These are phyloP conservation scores for Antechinus stuartii DNA, from an alignment of 2,113 vertebrate genomes.

Conservation along the genomic window DNA sequence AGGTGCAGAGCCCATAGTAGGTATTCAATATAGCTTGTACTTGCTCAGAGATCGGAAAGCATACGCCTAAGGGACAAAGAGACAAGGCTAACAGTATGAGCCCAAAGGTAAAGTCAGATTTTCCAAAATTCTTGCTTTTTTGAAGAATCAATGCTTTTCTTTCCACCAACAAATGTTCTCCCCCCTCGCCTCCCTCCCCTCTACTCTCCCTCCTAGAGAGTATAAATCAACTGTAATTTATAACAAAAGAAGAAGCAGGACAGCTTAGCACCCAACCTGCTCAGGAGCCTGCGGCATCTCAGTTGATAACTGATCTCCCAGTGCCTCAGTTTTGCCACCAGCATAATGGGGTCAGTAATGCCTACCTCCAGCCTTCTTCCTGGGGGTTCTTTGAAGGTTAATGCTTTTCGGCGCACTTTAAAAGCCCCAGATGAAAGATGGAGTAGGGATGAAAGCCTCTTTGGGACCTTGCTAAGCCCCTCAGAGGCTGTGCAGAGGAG, in stretches of 20 bases:
- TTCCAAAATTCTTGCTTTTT: not conserved
- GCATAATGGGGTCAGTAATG: constrained; percentile 19
- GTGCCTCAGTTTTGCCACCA: constrained; percentile 56
- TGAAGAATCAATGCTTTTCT: constrained; percentile 28
- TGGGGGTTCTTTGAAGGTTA: constrained; percentile 32
- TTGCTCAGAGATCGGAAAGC: not conserved
- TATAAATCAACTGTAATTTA: not conserved
- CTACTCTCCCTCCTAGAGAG: not conserved
- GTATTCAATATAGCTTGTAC: not conserved
- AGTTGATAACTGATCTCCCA: not conserved
- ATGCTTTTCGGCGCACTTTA: constrained; percentile 42
- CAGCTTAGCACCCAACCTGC: not conserved
- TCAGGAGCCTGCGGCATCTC: not conserved
- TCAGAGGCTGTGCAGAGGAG: constrained; percentile 24
- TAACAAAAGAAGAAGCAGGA: constrained; percentile 23
- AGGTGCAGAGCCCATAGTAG: not conserved
- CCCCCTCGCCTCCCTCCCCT: not conserved
- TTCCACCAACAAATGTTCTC: not conserved
- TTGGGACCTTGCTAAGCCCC: not conserved
- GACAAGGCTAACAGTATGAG: fast-evolving
- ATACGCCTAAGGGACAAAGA: not conserved
- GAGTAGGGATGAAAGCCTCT: constrained; percentile 62
- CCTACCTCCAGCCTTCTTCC: constrained; percentile 33
- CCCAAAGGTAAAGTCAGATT: not conserved
- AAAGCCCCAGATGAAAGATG: constrained; percentile 71